A percentile compares a stretch with the other conserved stretches of the same genome.
These are phyloP conservation scores for Eciton burchellii DNA, from an alignment of 1,140 invertebrate species.

Conservation along the genomic window DNA sequence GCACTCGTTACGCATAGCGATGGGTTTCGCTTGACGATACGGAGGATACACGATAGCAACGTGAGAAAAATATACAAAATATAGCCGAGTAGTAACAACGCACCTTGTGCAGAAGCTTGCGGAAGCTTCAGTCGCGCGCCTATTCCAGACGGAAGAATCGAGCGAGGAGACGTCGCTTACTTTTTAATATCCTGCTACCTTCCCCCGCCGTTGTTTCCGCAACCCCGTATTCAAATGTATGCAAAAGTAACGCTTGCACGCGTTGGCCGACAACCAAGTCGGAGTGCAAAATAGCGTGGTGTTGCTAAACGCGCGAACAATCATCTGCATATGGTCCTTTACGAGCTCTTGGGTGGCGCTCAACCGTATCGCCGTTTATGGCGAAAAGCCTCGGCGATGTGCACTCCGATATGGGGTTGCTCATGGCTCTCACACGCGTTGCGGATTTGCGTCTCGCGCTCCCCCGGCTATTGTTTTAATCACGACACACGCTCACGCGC, in stretches of 20 bases:
- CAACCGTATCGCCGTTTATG: conserved; percentile 21
- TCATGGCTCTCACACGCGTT: neutral
- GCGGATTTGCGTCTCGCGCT: too few relatives aligned
- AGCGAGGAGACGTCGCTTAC: neutral
- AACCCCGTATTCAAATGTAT: conserved; percentile 46
- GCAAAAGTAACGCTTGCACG: conserved; percentile 52
- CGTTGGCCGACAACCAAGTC: conserved; percentile 47
- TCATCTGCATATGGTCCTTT: conserved; percentile 50
- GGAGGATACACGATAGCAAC: neutral
- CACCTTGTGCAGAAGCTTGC: neutral
- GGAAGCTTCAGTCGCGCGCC: neutral
- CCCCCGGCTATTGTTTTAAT: too few relatives aligned
- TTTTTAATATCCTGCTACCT: neutral
- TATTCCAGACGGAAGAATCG: neutral
- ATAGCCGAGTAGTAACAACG: neutral
- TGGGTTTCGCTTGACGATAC: neutral
- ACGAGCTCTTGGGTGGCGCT: conserved; percentile 26
- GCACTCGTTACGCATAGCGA: neutral
- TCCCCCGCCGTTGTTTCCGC: conserved; percentile 9
- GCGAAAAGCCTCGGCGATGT: conserved; percentile 5
- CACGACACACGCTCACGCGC: too few relatives aligned
- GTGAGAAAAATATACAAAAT: neutral
- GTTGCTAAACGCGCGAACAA: conserved; percentile 41
- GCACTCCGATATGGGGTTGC: neutral
- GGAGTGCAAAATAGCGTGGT: conserved; percentile 35